Percentiles rank a stretch among this genome's conserved stretches.
phyloP scores from a whole-genome alignment of 2,797 vertebrate species.

The Florisuga fusca region DNA sequence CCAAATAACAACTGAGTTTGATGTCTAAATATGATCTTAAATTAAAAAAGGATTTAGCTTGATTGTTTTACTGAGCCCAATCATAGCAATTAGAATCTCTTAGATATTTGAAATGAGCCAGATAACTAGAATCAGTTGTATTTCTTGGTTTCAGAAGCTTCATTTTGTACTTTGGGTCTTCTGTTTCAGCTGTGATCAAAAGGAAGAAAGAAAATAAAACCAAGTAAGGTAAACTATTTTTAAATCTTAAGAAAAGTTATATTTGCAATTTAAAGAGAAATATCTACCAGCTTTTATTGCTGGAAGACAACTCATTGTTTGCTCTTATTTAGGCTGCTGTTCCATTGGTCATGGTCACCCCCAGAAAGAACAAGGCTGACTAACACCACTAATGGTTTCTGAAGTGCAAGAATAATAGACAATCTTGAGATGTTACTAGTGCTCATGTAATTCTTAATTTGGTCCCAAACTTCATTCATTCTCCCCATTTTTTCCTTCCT shows the following conservation, averaged over 20 bases:
- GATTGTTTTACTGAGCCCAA: not conserved
- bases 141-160: not conserved
- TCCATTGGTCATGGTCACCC: not conserved
- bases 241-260: not conserved
- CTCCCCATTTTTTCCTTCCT: accelerated
- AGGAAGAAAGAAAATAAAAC: not conserved
- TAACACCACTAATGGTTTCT: not conserved
- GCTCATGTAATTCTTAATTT: not conserved
- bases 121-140: not conserved
- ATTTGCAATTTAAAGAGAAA: not conserved
- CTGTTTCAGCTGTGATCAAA: not conserved
- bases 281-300: not conserved
- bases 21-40: not conserved
- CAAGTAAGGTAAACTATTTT: not conserved
- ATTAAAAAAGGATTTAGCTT: not conserved
- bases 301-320: not conserved
- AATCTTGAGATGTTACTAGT: not conserved
- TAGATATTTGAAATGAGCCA: not conserved
- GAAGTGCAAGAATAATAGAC: not conserved
- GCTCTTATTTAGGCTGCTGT: not conserved
- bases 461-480: not conserved
- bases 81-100: not conserved
- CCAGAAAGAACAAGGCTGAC: not conserved
- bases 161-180: not conserved
- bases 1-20: not conserved